Evolutionary conservation across 2,797 vertebrate genomes (phyloP), one percentile per base, ranked within the genome.

Genomic region (Loris lydekkerianus): DNA sequence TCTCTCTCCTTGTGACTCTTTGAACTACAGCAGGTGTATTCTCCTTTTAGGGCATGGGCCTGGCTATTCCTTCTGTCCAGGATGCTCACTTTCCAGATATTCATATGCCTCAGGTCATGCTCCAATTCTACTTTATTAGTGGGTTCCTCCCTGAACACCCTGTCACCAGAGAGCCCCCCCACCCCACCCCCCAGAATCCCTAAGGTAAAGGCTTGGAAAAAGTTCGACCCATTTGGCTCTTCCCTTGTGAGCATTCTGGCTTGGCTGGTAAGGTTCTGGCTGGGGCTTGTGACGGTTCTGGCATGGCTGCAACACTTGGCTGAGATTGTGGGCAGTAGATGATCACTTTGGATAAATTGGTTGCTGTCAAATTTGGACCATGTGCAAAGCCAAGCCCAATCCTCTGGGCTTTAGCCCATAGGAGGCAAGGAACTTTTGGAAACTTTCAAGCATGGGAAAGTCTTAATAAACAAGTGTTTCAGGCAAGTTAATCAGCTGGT

Each of bases 61-160:
- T 34, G 27, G 29, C 9, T 29, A 9, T 75, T 58, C 34, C 85
- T 87, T 46, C 49, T 80, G 61, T 58, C 49, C 40, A 34, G 69
- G 69, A 69, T 70, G 49, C 63, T 89, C 63, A 80, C 46, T 78
- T 93, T 87, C 76, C n/a, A 78, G 76, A 29, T 63, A 40, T 29
- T 70, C 43, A 31, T 17, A 27, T n/a, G 34, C 10, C 15, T 67
- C 14, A 2, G 70, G 61, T 29, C 60, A 4, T 65, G 27, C 21
- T 56, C 77, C 43, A 65, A 3, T 40, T 27, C 37, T 43, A 18
- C 23, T 31, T 37, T 29, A 31, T 82, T 81, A 43, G 18, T n/a
- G 87, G 58, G 21, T 20, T 77, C 29, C 49, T 69, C 76, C 65
- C 49, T 43, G 76, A 69, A n/a, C 58, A 25, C 5, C 2, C 14